Evolutionary conservation across 2,797 vertebrate genomes (phyloP).

Genomic region (Sebastes paucispinis): DNA sequence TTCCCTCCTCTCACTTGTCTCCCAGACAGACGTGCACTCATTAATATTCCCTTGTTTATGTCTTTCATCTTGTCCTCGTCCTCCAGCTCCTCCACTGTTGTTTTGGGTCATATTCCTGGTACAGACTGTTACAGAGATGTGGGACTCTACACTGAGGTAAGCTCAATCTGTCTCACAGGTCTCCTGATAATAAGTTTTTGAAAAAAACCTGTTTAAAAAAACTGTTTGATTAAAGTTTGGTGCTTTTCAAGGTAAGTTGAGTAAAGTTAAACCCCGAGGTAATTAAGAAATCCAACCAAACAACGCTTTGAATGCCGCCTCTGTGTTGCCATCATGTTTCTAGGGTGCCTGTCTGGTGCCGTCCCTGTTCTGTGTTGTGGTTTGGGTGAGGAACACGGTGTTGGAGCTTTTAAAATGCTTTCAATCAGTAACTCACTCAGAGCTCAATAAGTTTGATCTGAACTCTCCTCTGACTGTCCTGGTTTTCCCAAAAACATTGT

Average conservation of each 20-base stretch:
- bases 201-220: not conserved
- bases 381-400: not conserved
- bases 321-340: not conserved
- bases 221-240: not conserved
- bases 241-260: not conserved
- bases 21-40: not conserved
- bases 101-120: constrained; percentile 84
- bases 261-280: not conserved
- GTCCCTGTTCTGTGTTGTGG: not conserved
- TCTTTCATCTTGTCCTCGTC: constrained; percentile 64
- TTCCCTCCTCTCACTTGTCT: not conserved
- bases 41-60: constrained; percentile 7
- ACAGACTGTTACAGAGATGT: constrained; percentile 87
- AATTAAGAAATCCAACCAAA: not conserved
- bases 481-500: not conserved
- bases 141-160: constrained; percentile 84
- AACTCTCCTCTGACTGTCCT: not conserved
- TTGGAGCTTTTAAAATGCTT: not conserved
- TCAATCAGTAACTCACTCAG: not conserved
- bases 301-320: not conserved
- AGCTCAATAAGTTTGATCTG: not conserved
- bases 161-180: not conserved
- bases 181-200: not conserved
- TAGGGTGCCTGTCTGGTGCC: not conserved
- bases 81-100: constrained; percentile 74